phyloP scores from a whole-genome alignment of 2,797 vertebrate species.

The Adrianichthys oophorus region DNA sequence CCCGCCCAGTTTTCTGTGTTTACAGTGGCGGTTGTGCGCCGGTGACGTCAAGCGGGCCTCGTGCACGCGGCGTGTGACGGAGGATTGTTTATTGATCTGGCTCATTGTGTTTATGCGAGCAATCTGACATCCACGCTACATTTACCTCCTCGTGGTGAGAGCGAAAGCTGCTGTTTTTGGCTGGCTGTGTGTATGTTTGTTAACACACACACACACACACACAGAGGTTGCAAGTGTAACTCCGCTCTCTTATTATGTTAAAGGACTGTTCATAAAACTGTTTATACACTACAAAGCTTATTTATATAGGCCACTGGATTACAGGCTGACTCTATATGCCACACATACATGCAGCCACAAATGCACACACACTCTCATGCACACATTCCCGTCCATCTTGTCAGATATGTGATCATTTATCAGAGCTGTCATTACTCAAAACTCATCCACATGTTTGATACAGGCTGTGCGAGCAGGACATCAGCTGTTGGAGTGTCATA shows the following conservation, averaged over 20 bases:
- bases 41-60: slow-evolving; percentile 40
- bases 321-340: slow-evolving; percentile 70
- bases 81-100: slow-evolving; percentile 66
- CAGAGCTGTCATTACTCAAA: slow-evolving; percentile 33
- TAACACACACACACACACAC: slow-evolving; percentile 23
- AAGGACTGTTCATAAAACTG: slow-evolving; percentile 80
- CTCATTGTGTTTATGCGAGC: slow-evolving; percentile 63
- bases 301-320: slow-evolving; percentile 82
- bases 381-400: slow-evolving; percentile 10
- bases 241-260: slow-evolving; percentile 78
- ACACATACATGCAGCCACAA: slow-evolving; percentile 45
- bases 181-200: slow-evolving; percentile 32
- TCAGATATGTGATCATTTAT: slow-evolving; percentile 21
- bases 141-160: slow-evolving; percentile 63
- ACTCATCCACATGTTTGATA: slow-evolving; percentile 7
- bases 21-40: slow-evolving; percentile 19
- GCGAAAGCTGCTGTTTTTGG: slow-evolving; percentile 73
- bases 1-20: slow-evolving; percentile 2
- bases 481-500: slow-evolving; percentile 81
- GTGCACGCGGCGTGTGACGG: slow-evolving; percentile 37
- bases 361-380: slow-evolving; percentile 25
- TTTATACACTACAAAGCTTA: slow-evolving; percentile 83
- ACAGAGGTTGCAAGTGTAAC: slow-evolving; percentile 57
- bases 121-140: slow-evolving; percentile 56
- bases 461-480: slow-evolving; percentile 75